phyloP scores from a whole-genome alignment of 2,888 invertebrate species.

The Ormyrus pomaceus region DNA sequence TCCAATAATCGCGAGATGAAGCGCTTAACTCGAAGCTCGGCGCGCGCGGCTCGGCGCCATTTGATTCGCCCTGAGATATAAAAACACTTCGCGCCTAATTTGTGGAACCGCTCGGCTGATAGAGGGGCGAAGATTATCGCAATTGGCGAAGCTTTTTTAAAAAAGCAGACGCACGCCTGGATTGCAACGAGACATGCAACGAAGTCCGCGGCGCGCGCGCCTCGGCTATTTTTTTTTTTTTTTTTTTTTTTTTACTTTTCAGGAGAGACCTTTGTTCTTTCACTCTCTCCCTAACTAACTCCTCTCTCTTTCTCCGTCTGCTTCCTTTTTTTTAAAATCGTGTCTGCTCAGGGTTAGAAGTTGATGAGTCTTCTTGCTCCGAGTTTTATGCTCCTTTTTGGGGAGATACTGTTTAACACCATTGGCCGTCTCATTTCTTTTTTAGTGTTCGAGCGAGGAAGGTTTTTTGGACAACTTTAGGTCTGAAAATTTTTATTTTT shows the following conservation, averaged over 20 bases:
- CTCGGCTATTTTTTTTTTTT: constrained; percentile 58
- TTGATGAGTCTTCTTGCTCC: neutral
- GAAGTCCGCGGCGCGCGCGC: constrained; percentile 1
- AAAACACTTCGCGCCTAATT: constrained; percentile 55
- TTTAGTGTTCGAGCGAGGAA: too few relatives aligned
- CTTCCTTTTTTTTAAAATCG: constrained; percentile 8
- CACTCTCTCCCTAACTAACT: constrained; percentile 7
- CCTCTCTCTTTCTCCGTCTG: neutral
- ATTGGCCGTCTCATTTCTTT: too few relatives aligned
- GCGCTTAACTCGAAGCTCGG: constrained; percentile 3
- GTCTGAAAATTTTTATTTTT: too few relatives aligned
- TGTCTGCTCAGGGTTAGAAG: neutral
- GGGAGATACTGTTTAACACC: too few relatives aligned
- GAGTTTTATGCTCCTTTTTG: too few relatives aligned
- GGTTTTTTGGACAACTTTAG: too few relatives aligned
- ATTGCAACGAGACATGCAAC: constrained; percentile 69
- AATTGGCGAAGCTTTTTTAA: constrained; percentile 63
- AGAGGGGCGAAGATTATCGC: constrained; percentile 67
- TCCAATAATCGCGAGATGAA: constrained; percentile 51
- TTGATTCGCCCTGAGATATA: constrained; percentile 50
- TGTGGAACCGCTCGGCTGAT: constrained; percentile 10
- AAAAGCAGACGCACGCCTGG: constrained; percentile 54
- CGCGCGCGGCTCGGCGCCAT: constrained; percentile 2
- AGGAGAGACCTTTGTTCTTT: too few relatives aligned
- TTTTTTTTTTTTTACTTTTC: constrained; percentile 51